phyloP scores from a whole-genome alignment of 2,888 invertebrate genomes.

The Stenchaetothrips biformis region DNA sequence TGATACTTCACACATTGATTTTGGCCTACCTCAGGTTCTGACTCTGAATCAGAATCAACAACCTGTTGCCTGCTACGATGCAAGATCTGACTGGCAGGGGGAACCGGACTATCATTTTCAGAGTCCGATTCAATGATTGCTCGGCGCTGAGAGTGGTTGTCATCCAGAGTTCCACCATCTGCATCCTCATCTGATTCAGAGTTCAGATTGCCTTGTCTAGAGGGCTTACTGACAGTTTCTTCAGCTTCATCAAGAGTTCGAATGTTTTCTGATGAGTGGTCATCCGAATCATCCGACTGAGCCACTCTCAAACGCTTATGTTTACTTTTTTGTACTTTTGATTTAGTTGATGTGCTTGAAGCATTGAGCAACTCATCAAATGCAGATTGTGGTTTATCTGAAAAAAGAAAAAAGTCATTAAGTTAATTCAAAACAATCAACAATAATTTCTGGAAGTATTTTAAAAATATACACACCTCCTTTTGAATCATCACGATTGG shows the following conservation, averaged over 20 bases:
- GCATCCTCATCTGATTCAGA: slow-evolving; percentile 29
- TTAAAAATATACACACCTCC: neutral
- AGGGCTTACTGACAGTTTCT: neutral
- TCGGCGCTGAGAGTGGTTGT: neutral
- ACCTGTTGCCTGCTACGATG: neutral
- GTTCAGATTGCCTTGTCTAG: neutral
- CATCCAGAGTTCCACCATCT: neutral
- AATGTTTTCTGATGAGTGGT: slow-evolving; percentile 4
- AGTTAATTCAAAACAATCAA: neutral
- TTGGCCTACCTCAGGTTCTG: neutral
- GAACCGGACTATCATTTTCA: neutral
- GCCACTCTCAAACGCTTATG: neutral
- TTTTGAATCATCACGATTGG: neutral
- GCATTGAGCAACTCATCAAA: neutral
- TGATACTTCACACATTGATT: neutral
- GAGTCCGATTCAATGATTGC: slow-evolving; percentile 14
- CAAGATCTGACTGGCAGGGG: neutral
- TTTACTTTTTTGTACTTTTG: slow-evolving; percentile 1
- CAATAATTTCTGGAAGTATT: neutral
- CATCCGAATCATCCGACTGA: slow-evolving; percentile 27
- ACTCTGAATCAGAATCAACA: slow-evolving; percentile 28
- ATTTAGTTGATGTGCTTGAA: neutral
- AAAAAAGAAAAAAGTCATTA: neutral
- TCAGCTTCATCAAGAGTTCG: neutral
- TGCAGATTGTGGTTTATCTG: neutral